A percentile compares a stretch with the other conserved stretches of the same genome.
Evolutionary conservation across 2,113 vertebrate species (phyloP).

Genomic region (Speoplatyrhinus poulsoni): DNA sequence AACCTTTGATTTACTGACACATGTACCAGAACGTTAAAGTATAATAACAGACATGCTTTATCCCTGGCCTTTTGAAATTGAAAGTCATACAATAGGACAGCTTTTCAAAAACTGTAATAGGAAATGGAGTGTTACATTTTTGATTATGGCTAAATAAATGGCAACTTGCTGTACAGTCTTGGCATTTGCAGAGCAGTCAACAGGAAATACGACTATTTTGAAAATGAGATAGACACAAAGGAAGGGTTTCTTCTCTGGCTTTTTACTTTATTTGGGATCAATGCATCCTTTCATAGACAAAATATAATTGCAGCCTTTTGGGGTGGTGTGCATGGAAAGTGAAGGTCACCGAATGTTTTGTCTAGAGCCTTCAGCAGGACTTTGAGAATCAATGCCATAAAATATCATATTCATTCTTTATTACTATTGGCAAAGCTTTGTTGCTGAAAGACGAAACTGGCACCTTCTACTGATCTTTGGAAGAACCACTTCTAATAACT

Average conservation of each 20-base stretch:
- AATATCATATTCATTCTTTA: slow-evolving; percentile 1
- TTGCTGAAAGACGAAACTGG: not conserved
- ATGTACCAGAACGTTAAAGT: no score
- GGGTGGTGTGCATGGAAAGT: slow-evolving; percentile 26
- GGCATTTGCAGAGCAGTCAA: slow-evolving; percentile 8
- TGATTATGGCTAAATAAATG: no score
- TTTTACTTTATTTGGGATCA: slow-evolving; percentile 52
- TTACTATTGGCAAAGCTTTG: not conserved
- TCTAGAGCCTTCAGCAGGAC: slow-evolving; percentile 18
- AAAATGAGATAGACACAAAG: slow-evolving; percentile 43
- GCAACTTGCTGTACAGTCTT: not conserved
- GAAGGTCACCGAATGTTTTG: slow-evolving; percentile 43
- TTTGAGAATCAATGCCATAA: slow-evolving; percentile 16
- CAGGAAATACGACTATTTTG: slow-evolving; percentile 12
- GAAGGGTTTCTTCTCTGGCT: slow-evolving; percentile 40
- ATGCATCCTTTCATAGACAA: slow-evolving; percentile 58
- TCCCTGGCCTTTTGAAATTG: no score
- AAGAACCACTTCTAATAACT: no score
- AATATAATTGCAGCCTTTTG: slow-evolving; percentile 49
- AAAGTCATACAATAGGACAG: no score
- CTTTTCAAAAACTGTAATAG: no score
- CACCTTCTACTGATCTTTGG: not conserved
- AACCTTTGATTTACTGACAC: no score
- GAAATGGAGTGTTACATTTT: no score
- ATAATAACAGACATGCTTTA: no score